Evolutionary conservation across 2,113 vertebrate genomes (phyloP).

Genomic region (Diphyllodes magnificus): DNA sequence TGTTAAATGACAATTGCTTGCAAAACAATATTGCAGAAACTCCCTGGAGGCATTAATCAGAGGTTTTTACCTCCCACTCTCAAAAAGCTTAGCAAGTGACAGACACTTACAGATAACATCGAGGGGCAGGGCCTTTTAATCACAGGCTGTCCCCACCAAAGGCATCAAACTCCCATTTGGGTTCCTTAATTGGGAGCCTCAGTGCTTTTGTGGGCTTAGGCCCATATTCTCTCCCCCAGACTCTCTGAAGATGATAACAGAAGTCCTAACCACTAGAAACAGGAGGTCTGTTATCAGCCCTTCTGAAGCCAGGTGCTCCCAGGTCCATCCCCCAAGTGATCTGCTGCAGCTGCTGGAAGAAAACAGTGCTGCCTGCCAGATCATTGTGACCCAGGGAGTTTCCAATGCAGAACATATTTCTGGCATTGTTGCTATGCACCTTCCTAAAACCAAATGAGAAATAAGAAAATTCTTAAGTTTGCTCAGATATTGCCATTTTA

Average conservation of each 20-base stretch:
- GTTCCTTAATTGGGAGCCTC: too few relatives aligned
- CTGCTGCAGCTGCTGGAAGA: neutral
- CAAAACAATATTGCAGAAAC: neutral
- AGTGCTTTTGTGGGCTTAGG: neutral
- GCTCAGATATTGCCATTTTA: too few relatives aligned
- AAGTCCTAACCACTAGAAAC: neutral
- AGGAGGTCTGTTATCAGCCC: neutral
- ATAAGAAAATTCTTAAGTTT: too few relatives aligned
- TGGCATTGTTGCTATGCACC: too few relatives aligned
- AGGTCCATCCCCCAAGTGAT: neutral
- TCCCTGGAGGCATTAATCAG: neutral
- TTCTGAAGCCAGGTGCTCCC: neutral
- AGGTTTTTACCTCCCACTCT: neutral
- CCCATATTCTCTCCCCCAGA: neutral
- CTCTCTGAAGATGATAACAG: neutral
- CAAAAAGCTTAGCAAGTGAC: neutral
- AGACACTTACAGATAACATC: neutral
- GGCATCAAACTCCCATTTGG: neutral
- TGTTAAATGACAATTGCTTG: conserved; percentile 3
- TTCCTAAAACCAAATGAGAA: too few relatives aligned
- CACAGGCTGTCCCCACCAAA: neutral
- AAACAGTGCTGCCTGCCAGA: neutral
- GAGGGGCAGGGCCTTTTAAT: neutral
- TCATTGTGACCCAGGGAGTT: too few relatives aligned
- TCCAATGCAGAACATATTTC: neutral